phyloP scores from a whole-genome alignment of 64 coral and sea anemone genomes.

The Porites lutea region DNA sequence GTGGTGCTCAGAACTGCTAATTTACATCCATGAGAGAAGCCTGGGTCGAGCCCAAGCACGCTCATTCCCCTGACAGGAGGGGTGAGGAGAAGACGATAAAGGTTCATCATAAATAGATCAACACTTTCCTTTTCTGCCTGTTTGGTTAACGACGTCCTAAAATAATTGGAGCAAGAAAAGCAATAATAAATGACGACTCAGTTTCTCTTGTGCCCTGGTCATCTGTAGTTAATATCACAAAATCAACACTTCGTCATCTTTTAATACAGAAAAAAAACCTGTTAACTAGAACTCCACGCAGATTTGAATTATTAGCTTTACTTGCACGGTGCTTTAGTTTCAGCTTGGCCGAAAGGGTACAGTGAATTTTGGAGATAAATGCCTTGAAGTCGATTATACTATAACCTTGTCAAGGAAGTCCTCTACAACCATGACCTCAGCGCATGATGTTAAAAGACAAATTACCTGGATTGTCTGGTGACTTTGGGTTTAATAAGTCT shows the following conservation, averaged over 20 bases:
- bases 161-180: neutral
- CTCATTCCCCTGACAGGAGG: constrained; percentile 73
- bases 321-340: too few species aligned
- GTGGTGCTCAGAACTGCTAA: constrained; percentile 73
- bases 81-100: constrained; percentile 82
- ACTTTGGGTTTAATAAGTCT: constrained; percentile 84
- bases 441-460: neutral
- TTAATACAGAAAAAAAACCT: too few species aligned
- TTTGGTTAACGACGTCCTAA: constrained; percentile 64
- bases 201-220: too few species aligned
- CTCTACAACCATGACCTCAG: neutral
- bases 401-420: neutral
- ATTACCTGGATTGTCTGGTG: constrained; percentile 75
- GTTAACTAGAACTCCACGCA: too few species aligned
- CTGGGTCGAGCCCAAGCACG: constrained; percentile 90
- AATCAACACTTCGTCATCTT: too few species aligned
- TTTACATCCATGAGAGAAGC: constrained; percentile 94
- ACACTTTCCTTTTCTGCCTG: constrained; percentile 77
- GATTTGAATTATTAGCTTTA: too few species aligned
- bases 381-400: too few species aligned
- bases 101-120: constrained; percentile 84
- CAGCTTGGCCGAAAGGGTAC: too few species aligned
- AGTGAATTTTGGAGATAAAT: too few species aligned
- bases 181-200: too few species aligned
- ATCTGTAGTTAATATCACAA: too few species aligned